phyloP scores from a whole-genome alignment of 2,113 vertebrate species.

The Oreochromis spilurus region DNA sequence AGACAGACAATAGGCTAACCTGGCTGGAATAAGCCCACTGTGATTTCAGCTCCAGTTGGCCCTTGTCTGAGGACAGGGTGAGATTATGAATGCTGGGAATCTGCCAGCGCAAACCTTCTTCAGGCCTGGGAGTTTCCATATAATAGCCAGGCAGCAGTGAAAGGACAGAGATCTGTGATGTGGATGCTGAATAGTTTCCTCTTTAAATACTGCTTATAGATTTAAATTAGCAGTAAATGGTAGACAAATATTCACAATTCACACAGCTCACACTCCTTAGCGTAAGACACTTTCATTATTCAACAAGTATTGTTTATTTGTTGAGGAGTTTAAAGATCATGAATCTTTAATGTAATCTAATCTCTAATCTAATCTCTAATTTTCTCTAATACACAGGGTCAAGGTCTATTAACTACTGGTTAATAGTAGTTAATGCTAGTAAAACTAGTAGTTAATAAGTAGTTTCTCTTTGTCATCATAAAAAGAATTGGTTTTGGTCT shows the following conservation, averaged over 20 bases:
- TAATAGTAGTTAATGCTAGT: not conserved
- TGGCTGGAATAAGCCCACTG: not conserved
- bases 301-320: not conserved
- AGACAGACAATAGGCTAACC: constrained; percentile 1
- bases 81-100: constrained; percentile 7
- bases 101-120: constrained; percentile 10
- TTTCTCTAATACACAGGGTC: not conserved
- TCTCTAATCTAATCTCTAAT: not conserved
- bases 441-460: not conserved
- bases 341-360: not conserved
- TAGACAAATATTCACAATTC: not conserved
- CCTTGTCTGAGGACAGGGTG: constrained; percentile 15
- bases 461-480: not conserved
- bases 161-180: not conserved
- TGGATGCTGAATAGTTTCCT: not conserved
- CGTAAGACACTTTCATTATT: not conserved
- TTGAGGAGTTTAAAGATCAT: not conserved
- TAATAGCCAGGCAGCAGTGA: not conserved
- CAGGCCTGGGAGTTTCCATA: not conserved
- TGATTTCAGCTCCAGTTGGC: constrained; percentile 40
- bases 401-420: not conserved
- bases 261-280: not conserved
- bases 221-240: not conserved
- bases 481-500: not conserved
- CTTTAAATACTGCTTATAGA: not conserved